Evolutionary conservation across 2,888 invertebrate genomes (phyloP).

Genomic region (Phoronis australis): DNA sequence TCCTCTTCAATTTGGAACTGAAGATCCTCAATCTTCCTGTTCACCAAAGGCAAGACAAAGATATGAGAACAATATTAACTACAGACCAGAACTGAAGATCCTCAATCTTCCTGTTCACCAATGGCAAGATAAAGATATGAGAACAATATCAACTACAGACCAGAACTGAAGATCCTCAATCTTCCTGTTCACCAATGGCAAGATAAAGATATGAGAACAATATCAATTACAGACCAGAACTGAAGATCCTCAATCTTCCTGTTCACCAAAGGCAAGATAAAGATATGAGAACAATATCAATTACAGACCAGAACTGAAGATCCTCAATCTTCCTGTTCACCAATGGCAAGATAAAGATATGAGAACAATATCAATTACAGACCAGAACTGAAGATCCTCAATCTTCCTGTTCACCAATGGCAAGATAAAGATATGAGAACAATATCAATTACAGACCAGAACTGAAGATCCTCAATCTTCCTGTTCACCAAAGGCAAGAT

Average conservation of each 20-base stretch:
- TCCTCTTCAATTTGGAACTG: constrained; percentile 89
- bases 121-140: not conserved
- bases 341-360: too few relatives aligned
- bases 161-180: constrained; percentile 85
- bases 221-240: constrained; percentile 72
- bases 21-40: constrained; percentile 70
- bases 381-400: too few relatives aligned
- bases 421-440: too few relatives aligned
- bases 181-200: constrained; percentile 28
- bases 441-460: constrained; percentile 1
- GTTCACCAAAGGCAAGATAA: constrained; percentile 7
- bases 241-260: constrained; percentile 74
- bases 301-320: constrained; percentile 1
- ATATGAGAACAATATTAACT: constrained; percentile 48
- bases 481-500: too few relatives aligned
- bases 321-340: too few relatives aligned
- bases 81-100: constrained; percentile 86
- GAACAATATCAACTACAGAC: constrained; percentile 62
- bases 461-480: too few relatives aligned
- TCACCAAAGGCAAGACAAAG: constrained; percentile 3
- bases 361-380: too few relatives aligned
- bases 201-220: not conserved
- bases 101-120: constrained; percentile 60
- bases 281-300: not conserved
- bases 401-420: too few relatives aligned